These are phyloP conservation scores for Pollenia labialis DNA, from an alignment of 2,888 invertebrate genomes.

Conservation along the genomic window DNA sequence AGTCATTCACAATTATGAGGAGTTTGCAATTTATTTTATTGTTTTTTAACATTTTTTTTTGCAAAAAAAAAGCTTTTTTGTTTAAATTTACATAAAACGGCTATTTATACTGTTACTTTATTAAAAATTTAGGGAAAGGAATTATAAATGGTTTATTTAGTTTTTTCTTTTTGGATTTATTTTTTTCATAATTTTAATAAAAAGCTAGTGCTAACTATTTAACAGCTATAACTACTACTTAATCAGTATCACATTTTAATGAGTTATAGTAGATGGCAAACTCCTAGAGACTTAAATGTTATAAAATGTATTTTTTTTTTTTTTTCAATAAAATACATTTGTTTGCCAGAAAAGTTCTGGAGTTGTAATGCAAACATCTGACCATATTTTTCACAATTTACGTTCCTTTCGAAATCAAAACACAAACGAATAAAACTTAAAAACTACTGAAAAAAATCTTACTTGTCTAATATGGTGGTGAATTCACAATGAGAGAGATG, in stretches of 20 bases:
- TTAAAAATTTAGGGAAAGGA: conserved; percentile 32
- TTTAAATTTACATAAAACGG: conserved; percentile 39
- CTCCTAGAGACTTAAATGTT: conserved; percentile 63
- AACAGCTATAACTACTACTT: conserved; percentile 73
- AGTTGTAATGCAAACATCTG: conserved; percentile 72
- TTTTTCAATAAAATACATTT: conserved; percentile 25
- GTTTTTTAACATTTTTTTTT: conserved; percentile 24
- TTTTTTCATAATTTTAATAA: conserved; percentile 46
- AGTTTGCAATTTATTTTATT: conserved; percentile 55
- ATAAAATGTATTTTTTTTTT: conserved; percentile 53
- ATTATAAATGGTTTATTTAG: conserved; percentile 40
- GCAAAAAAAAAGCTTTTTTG: conserved; percentile 49
- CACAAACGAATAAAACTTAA: conserved; percentile 73
- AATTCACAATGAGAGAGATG: conserved; percentile 71
- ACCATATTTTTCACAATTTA: conserved; percentile 74
- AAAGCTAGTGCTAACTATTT: conserved; percentile 74
- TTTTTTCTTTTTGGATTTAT: conserved; percentile 28
- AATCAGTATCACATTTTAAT: conserved; percentile 74
- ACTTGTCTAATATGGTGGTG: conserved; percentile 72
- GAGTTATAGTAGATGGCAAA: conserved; percentile 74
- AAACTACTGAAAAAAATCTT: conserved; percentile 67
- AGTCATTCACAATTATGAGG: conserved; percentile 70
- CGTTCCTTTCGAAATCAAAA: conserved; percentile 73
- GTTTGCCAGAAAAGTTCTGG: conserved; percentile 62
- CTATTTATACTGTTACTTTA: conserved; percentile 25